phyloP scores from a whole-genome alignment of 2,113 vertebrate genomes.

The Rhabdornis inornatus region DNA sequence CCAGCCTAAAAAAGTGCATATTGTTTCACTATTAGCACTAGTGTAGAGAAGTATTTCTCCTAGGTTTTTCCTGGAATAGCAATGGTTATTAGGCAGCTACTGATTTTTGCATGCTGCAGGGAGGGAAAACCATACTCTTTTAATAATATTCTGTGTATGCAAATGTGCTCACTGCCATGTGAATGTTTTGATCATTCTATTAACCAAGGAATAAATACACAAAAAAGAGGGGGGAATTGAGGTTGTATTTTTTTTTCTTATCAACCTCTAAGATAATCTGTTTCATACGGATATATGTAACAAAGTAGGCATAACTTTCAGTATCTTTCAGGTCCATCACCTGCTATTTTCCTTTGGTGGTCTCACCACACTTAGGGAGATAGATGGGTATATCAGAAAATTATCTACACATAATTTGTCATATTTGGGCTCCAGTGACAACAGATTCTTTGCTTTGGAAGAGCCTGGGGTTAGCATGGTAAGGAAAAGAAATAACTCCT shows the following conservation, averaged over 20 bases:
- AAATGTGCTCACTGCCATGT: background rate
- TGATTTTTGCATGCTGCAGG: background rate
- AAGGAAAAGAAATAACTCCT: conserved; percentile 52
- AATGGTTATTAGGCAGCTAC: background rate
- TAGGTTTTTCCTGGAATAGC: background rate
- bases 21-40: background rate
- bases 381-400: conserved; percentile 58
- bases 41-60: background rate
- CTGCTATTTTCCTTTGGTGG: background rate
- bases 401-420: conserved; percentile 60
- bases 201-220: background rate
- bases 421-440: conserved; percentile 44
- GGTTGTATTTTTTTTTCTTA: background rate
- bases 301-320: background rate
- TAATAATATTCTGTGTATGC: background rate
- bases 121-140: background rate
- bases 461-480: background rate
- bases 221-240: background rate
- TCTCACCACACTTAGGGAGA: conserved; percentile 45
- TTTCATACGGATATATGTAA: background rate
- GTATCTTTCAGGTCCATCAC: background rate
- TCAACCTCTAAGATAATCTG: background rate
- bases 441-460: conserved; percentile 34
- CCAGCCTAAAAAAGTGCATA: background rate
- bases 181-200: background rate